Conservation (phyloP, 2,113 vertebrate genomes). For the Nettapus auritus region DNA sequence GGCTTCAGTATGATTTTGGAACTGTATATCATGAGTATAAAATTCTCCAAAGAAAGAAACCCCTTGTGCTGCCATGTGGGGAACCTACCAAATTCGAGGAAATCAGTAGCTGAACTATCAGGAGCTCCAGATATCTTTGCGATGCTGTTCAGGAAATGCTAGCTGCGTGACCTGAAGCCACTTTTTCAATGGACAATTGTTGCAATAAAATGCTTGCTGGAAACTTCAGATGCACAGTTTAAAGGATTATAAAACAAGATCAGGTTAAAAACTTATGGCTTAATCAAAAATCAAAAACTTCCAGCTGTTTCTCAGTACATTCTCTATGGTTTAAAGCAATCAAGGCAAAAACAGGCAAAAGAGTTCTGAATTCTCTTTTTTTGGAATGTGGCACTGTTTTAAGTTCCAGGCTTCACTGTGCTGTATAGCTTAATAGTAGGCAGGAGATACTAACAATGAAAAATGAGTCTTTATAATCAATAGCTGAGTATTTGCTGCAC, state of each 20-base stretch:
- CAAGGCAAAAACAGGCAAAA: neutral
- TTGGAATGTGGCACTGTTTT: neutral
- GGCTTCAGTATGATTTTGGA: neutral
- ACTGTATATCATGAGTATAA: neutral
- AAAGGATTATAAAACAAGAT: neutral
- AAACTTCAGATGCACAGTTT: neutral
- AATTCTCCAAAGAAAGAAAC: neutral
- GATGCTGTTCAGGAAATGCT: neutral
- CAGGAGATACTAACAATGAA: slow-evolving; percentile 3
- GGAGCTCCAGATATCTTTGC: neutral
- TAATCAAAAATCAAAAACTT: neutral
- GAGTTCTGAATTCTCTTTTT: neutral
- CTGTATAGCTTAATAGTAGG: neutral
- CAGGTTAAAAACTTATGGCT: neutral
- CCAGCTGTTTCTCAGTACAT: neutral
- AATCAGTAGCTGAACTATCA: neutral
- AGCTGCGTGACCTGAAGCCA: neutral
- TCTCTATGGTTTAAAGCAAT: neutral
- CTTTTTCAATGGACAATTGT: neutral
- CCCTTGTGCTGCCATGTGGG: neutral
- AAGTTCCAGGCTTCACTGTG: neutral
- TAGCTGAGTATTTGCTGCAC: neutral
- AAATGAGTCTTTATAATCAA: slow-evolving; percentile 20
- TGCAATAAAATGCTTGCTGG: neutral
- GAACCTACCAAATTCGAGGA: neutral